phyloP scores from a whole-genome alignment of 1,140 invertebrate genomes.

The Bombus ignitus region DNA sequence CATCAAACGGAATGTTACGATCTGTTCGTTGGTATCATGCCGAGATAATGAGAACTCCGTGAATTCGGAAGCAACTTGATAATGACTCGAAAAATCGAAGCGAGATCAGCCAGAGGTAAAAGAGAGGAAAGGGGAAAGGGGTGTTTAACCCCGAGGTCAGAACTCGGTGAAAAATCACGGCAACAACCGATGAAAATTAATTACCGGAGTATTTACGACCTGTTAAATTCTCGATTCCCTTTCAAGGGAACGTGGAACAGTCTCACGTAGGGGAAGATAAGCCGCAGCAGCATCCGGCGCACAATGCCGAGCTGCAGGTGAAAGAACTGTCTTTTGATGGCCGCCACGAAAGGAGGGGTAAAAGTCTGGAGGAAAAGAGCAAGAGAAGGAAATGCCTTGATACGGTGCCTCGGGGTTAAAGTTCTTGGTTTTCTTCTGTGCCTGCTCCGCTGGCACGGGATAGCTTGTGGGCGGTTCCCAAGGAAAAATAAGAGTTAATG shows the following conservation, averaged over 20 bases:
- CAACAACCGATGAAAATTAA: slow-evolving; percentile 33
- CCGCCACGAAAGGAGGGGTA: slow-evolving; percentile 38
- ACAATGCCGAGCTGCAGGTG: slow-evolving; percentile 43
- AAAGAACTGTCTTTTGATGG: slow-evolving; percentile 52
- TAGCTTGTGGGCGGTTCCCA: slow-evolving; percentile 53
- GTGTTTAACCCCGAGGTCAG: background rate
- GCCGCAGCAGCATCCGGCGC: slow-evolving; percentile 32
- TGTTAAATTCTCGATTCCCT: slow-evolving; percentile 19
- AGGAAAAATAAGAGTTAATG: slow-evolving; percentile 74
- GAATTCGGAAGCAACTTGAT: background rate
- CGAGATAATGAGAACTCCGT: background rate
- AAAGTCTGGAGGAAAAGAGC: slow-evolving; percentile 41
- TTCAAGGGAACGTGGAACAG: no score
- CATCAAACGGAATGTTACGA: background rate
- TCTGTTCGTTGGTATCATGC: no score
- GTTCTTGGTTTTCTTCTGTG: slow-evolving; percentile 63
- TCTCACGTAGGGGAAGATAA: slow-evolving; percentile 1
- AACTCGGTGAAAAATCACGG: background rate
- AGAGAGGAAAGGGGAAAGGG: background rate
- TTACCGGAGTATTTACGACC: slow-evolving; percentile 39
- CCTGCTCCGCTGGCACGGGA: slow-evolving; percentile 51
- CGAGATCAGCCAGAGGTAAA: no score
- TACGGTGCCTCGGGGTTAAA: slow-evolving; percentile 62
- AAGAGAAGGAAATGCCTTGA: slow-evolving; percentile 60
- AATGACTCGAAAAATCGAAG: slow-evolving; percentile 14